phyloP scores from a whole-genome alignment of 2,888 invertebrate species.

The Odontothrips loti region DNA sequence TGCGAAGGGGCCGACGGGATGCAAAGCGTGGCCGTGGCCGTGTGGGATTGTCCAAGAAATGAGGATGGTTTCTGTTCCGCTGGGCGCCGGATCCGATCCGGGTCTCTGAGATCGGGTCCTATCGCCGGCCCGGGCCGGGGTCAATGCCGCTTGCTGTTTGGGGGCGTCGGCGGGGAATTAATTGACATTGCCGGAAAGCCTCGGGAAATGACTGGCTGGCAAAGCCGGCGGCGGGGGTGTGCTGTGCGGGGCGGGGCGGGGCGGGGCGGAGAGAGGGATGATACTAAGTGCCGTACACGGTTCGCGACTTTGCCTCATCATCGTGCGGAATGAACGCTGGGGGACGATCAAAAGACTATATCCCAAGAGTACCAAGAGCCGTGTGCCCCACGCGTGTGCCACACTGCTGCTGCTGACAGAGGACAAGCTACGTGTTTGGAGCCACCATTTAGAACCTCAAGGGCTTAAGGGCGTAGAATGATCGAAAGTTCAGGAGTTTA shows the following conservation, averaged over 20 bases:
- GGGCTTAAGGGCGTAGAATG: no score
- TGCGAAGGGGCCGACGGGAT: background rate
- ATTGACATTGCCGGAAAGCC: constrained; percentile 20
- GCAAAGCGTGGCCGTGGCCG: no score
- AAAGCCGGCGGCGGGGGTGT: background rate
- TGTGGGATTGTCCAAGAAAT: no score
- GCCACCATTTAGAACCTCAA: no score
- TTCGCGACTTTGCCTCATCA: background rate
- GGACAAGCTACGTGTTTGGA: no score
- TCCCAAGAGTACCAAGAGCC: background rate
- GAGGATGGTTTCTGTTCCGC: no score
- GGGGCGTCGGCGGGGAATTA: background rate
- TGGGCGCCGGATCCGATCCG: no score
- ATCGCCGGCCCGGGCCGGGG: no score
- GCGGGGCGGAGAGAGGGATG: background rate
- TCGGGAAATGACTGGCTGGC: constrained; percentile 16
- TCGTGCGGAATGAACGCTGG: background rate
- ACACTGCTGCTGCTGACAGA: no score
- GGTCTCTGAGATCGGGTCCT: no score
- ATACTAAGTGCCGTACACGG: background rate
- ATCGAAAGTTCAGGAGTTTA: no score
- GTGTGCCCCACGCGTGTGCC: no score
- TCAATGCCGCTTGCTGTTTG: background rate
- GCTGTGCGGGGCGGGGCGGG: background rate
- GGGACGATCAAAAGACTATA: background rate